Base-by-base conservation (phyloP, 2,113 vertebrate genomes). In the Eurypyga helias region DNA sequence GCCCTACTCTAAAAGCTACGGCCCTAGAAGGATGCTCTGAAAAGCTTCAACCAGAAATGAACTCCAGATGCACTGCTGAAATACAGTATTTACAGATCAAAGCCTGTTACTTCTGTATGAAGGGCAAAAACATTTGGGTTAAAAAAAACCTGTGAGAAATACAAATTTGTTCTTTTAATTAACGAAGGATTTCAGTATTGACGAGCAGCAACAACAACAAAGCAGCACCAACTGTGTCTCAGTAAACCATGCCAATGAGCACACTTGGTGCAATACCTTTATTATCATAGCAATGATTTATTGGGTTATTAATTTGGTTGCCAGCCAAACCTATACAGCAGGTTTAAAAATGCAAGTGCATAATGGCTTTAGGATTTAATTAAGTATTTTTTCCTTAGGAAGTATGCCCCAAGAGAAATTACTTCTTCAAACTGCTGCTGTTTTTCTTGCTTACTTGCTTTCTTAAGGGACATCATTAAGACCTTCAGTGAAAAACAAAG, bases 21-120 rank as follows among this genome's bases (percentile, higher is more conserved):
- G 89, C 21, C 62, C 60, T 61, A 91, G 55, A 91, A 91, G 0
- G 21, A 83, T 57, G 49, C 54, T 80, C 89, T 91, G 66, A 94
- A 95, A 89, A 83, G 87, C 48, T 87, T 84, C 83, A 71, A 51
- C 54, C 70, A 95, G 78, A 95, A 96, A 93, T 55, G 66, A 96
- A 54, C 80, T 96, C 88, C 95, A 95, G 96, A 93, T 93, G 88
- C 86, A 83, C 60, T 76, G 77, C 78, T 96, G 94, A 97, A 96
- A 94, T 43, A n/a, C 58, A 58, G 78, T 26, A 75, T 77, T 87
- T 91, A 43, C 60, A 94, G 83, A 94, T 90, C 86, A 96, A 95
- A 96, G 88, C 33, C 62, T 71, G 34, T 70, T 71, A 73, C 55
- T 94, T 88, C 87, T 81, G 60, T 91, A 88, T 14, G 61, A 87